Evolutionary conservation across 2,113 vertebrate genomes (phyloP).

Genomic region (Cephalopterus ornatus): DNA sequence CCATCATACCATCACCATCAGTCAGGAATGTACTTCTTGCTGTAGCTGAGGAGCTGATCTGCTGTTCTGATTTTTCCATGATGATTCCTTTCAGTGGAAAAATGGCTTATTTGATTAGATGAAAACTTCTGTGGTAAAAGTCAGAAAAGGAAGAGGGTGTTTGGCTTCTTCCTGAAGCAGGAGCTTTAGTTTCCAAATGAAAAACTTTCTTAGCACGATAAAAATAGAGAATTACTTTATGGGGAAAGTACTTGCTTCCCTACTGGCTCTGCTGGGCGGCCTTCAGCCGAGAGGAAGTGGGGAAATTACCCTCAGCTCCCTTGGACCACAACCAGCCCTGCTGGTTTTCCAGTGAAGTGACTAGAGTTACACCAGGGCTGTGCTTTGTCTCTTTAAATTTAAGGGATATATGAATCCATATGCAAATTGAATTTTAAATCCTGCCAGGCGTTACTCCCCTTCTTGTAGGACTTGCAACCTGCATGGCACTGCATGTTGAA

Average conservation of each 20-base stretch:
- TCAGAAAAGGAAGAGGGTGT: not conserved
- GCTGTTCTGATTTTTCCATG: not conserved
- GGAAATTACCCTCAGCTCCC: not conserved
- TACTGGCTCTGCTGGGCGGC: not conserved
- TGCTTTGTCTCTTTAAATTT: not conserved
- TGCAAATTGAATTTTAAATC: not conserved
- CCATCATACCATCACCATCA: not conserved
- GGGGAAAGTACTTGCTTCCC: conserved; percentile 1
- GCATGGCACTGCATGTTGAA: not conserved
- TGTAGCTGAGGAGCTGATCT: not conserved
- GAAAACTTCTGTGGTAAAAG: not conserved
- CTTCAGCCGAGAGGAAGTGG: not conserved
- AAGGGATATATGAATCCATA: not conserved
- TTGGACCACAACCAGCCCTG: not conserved
- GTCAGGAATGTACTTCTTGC: not conserved
- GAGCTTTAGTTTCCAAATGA: conserved; percentile 1
- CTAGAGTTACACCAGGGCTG: not conserved
- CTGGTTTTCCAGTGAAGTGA: not conserved
- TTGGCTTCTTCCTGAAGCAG: not conserved
- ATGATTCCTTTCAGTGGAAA: not conserved
- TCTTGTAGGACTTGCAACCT: not conserved
- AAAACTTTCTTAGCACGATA: not conserved
- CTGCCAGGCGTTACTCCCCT: not conserved
- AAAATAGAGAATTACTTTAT: conserved; percentile 43
- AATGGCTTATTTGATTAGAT: not conserved